Percentiles rank a stretch among this genome's conserved stretches.
Evolutionary conservation across 2,888 invertebrate species (phyloP).

Genomic region (Pachymerium ferrugineum): DNA sequence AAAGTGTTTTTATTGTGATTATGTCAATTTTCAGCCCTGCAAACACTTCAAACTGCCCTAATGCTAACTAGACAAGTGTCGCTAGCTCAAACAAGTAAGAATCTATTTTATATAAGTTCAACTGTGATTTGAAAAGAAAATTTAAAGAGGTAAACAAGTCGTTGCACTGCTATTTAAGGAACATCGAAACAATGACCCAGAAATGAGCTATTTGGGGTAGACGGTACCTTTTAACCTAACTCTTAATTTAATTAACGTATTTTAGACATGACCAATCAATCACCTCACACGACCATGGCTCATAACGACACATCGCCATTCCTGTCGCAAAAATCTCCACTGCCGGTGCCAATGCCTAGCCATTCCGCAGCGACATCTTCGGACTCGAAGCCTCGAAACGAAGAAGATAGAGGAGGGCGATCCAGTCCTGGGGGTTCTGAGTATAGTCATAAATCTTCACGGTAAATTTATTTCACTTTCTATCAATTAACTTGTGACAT

Average conservation of each 20-base stretch:
- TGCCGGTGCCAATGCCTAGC: conserved; percentile 33
- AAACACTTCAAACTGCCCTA: conserved; percentile 54
- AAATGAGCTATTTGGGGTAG: too few species aligned
- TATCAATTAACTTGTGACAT: not conserved
- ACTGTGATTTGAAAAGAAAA: too few species aligned
- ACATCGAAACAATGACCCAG: too few species aligned
- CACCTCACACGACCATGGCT: conserved; percentile 17
- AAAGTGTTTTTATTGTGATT: not conserved
- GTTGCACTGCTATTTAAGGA: too few species aligned
- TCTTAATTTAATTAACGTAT: not conserved
- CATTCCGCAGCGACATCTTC: conserved; percentile 31
- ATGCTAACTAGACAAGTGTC: conserved; percentile 44
- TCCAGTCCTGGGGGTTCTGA: conserved; percentile 39
- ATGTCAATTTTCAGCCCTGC: conserved; percentile 47
- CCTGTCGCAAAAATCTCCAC: conserved; percentile 36
- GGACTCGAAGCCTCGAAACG: conserved; percentile 34
- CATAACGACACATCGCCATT: conserved; percentile 36
- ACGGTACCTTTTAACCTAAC: not conserved
- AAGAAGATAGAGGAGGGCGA: conserved; percentile 37
- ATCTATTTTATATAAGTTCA: not conserved
- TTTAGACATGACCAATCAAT: conserved; percentile 30
- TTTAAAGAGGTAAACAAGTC: too few species aligned
- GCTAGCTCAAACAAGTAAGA: conserved; percentile 40
- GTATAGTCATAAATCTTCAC: conserved; percentile 39
- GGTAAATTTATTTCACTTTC: conserved; percentile 31